Evolutionary conservation across 2,888 invertebrate species (phyloP), one percentile per base, ranked within the genome.

Genomic region (Rugalucina vietnamica): DNA sequence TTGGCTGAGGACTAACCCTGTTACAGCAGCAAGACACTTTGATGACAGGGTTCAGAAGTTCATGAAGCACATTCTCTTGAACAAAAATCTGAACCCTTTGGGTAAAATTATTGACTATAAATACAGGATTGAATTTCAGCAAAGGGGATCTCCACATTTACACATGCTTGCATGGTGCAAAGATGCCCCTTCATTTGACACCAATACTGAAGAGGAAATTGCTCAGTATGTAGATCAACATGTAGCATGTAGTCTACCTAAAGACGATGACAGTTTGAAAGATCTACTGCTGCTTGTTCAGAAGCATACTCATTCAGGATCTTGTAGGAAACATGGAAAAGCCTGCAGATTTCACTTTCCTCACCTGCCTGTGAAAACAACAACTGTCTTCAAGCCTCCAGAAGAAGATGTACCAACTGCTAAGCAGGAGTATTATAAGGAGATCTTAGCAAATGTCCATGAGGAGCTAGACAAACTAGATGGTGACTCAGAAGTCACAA

Each of bases 81-180:
- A 73, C 71, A 49, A 60, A 34, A 10, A 73, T n/a, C 34, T 81
- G 14, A 77, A 81, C 39, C 86, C 88, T 10, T 39, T 88, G 24
- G 82, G 88, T 34, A 49, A 81, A 29, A 70, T 89, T 27, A 32
- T 43, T 32, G 87, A 89, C 76, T 86, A 83, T 65, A 86, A 86
- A 60, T 89, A 85, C 78, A 79, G 88, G n/a, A 84, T 89, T 18
- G 89, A 89, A 54, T 88, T 87, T 78, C 88, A 90, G 73, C 83
- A 85, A 10, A 57, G 90, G 3, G 88, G 89, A 12, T 87, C 86
- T 18, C 88, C 89, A 10, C 87, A 88, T 60, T 74, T 88, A 12
- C 88, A 89, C 49, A 76, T 79, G 70, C 69, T 89, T 10, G 69
- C 77, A 49, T 88, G 88, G 86, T 78, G 84, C 3, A 43, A 84